Percentiles rank a stretch among this genome's conserved stretches.
Conservation (phyloP, 1,140 invertebrate genomes). For the Dreissena rostriformis region DNA sequence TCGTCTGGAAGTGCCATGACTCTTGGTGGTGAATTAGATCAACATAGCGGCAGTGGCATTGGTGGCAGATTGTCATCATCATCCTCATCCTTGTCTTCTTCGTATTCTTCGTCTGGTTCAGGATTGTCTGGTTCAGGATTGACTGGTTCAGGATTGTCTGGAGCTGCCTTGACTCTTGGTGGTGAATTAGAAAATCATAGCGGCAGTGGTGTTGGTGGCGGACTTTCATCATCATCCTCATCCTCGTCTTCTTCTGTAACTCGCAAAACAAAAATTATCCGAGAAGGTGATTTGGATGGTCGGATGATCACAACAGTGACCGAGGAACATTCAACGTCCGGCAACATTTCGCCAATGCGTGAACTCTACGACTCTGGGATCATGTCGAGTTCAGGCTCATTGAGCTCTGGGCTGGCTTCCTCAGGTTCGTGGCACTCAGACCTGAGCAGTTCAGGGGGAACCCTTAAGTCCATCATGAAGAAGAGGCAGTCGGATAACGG, state of each 20-base stretch:
- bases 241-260: slow-evolving; percentile 5
- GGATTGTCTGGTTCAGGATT: too few species aligned
- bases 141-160: background rate
- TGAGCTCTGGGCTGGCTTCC: slow-evolving; percentile 10
- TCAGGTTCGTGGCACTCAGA: slow-evolving; percentile 28
- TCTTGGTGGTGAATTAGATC: slow-evolving; percentile 8
- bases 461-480: slow-evolving; percentile 79
- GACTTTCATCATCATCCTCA: slow-evolving; percentile 3
- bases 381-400: slow-evolving; percentile 13
- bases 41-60: background rate
- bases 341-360: background rate
- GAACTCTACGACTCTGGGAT: slow-evolving; percentile 7
- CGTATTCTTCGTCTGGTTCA: background rate
- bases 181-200: slow-evolving; percentile 10
- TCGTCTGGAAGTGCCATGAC: background rate
- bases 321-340: slow-evolving; percentile 5
- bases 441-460: slow-evolving; percentile 36
- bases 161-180: slow-evolving; percentile 7
- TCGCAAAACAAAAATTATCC: slow-evolving; percentile 23
- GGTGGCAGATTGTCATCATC: background rate
- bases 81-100: background rate
- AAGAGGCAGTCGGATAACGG: slow-evolving; percentile 56
- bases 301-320: background rate
- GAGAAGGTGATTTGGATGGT: slow-evolving; percentile 13
- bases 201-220: background rate